Conservation (phyloP, 2,888 invertebrate species). For the Pachydiplax longipennis region DNA sequence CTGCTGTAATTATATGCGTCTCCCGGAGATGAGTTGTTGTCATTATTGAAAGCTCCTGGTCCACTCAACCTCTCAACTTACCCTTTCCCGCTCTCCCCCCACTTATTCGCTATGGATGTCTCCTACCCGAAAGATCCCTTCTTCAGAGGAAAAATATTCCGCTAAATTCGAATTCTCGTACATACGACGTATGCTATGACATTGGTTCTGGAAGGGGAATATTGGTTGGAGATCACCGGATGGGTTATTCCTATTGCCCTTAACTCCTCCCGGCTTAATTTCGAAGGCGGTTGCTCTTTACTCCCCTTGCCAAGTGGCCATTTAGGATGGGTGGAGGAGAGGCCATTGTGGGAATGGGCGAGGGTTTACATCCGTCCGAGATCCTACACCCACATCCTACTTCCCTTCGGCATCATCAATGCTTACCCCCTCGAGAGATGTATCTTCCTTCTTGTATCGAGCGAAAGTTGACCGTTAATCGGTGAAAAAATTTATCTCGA, state of each 20-base stretch:
- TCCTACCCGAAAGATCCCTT: not conserved
- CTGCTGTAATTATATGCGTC: constrained; percentile 28
- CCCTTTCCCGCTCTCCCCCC: not conserved
- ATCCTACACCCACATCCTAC: not conserved
- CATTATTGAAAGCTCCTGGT: constrained; percentile 27
- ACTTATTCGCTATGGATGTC: too few relatives aligned
- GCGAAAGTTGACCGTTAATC: too few relatives aligned
- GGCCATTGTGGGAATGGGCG: constrained; percentile 30
- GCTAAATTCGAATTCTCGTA: not conserved
- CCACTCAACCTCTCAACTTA: not conserved
- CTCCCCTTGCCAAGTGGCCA: constrained; percentile 19
- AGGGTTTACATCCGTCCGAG: constrained; percentile 23
- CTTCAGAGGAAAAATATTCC: not conserved
- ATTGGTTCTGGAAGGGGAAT: not conserved
- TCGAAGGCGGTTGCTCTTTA: constrained; percentile 10
- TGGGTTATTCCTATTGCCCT: not conserved
- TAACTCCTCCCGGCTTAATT: constrained; percentile 5
- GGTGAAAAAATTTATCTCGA: too few relatives aligned
- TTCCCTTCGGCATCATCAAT: not conserved
- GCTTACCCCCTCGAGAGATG: too few relatives aligned
- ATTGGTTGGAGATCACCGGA: not conserved
- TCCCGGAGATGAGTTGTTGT: constrained; percentile 31
- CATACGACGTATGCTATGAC: not conserved
- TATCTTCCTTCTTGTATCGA: too few relatives aligned
- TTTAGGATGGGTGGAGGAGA: constrained; percentile 7